A percentile compares a stretch with the other conserved stretches of the same genome.
Evolutionary conservation across 2,888 invertebrate species (phyloP).

Genomic region (Pycnomerus fuliginosus): DNA sequence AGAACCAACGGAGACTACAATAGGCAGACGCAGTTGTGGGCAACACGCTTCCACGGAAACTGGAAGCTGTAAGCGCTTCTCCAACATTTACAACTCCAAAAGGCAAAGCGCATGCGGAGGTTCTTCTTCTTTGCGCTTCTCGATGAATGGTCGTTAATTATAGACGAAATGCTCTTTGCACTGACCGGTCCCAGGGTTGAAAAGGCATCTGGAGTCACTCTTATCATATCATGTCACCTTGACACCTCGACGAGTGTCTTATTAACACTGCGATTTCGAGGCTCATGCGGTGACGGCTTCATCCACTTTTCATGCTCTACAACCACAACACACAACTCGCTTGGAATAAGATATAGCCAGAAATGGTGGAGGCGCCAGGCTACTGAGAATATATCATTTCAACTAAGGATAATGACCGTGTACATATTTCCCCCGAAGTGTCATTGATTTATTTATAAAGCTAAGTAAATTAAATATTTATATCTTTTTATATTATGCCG

Average conservation of each 20-base stretch:
- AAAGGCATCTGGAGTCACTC: conserved; percentile 38
- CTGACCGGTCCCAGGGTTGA: conserved; percentile 40
- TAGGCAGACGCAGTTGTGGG: conserved; percentile 27
- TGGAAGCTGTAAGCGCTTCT: conserved; percentile 47
- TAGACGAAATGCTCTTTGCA: conserved; percentile 41
- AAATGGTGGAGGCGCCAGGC: too few relatives aligned
- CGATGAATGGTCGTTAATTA: conserved; percentile 48
- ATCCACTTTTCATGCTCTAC: too few relatives aligned
- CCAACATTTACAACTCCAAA: conserved; percentile 33
- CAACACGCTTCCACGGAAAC: conserved; percentile 43
- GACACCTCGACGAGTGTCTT: conserved; percentile 25
- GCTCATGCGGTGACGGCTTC: too few relatives aligned
- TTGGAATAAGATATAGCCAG: too few relatives aligned
- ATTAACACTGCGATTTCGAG: too few relatives aligned
- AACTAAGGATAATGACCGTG: too few relatives aligned
- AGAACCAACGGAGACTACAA: conserved; percentile 10
- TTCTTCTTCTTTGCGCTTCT: conserved; percentile 39
- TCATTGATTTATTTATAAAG: too few relatives aligned
- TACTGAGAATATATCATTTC: too few relatives aligned
- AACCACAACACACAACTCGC: too few relatives aligned
- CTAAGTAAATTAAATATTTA: too few relatives aligned
- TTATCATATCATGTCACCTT: conserved; percentile 32
- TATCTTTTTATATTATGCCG: too few relatives aligned
- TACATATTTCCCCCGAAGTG: too few relatives aligned
- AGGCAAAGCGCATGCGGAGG: conserved; percentile 41